phyloP scores from a whole-genome alignment of 2,888 invertebrate genomes.

The Sipha maydis region DNA sequence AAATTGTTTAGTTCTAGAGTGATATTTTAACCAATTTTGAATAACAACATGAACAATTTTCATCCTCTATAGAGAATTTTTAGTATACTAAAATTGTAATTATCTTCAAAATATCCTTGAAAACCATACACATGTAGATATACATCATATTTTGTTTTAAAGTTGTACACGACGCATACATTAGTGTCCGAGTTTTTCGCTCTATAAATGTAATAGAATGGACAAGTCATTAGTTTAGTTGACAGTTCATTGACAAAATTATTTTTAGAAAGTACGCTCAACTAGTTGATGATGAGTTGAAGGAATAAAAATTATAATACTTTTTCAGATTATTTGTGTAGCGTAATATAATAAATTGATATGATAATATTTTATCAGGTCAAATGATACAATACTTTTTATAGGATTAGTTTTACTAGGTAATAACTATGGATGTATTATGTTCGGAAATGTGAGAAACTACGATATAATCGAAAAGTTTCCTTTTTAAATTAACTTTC shows the following conservation, averaged over 20 bases:
- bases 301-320: background rate
- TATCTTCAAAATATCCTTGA: background rate
- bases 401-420: no score
- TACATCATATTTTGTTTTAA: slow-evolving; percentile 1
- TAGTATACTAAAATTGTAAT: background rate
- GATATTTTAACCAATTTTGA: background rate
- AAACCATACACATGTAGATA: background rate
- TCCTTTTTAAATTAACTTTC: no score
- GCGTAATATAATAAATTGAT: no score
- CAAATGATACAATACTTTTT: no score
- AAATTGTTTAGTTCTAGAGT: background rate
- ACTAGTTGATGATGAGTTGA: background rate
- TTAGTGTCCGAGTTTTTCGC: background rate
- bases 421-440: no score
- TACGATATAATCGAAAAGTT: no score
- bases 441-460: no score
- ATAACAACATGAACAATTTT: background rate
- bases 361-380: no score
- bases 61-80: no score
- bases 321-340: no score
- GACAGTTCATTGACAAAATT: slow-evolving; percentile 39
- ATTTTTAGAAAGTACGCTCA: background rate
- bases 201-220: background rate
- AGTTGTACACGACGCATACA: background rate
- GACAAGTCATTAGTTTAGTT: slow-evolving; percentile 25